Conservation (phyloP, 2,113 vertebrate species). For the Hypanus sabinus region DNA sequence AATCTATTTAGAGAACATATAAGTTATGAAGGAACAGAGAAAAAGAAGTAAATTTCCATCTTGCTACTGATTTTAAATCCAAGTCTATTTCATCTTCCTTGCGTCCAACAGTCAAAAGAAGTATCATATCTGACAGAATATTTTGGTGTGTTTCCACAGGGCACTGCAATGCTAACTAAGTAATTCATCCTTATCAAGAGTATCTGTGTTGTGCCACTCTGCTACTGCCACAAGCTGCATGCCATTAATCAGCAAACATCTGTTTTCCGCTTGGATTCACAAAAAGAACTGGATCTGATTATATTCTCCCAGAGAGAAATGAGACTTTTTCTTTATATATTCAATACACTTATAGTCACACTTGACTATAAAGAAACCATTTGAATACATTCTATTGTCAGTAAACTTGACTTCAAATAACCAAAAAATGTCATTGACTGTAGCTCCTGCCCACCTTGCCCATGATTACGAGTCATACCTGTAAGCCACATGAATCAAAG, state of each 20-base stretch:
- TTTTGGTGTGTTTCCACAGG: conserved; percentile 32
- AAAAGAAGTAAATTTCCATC: background rate
- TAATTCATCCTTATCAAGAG: conserved; percentile 36
- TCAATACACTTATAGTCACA: conserved; percentile 6
- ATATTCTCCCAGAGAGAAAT: conserved; percentile 20
- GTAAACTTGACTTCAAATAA: background rate
- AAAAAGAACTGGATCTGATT: conserved; percentile 36
- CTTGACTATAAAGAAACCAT: conserved; percentile 31
- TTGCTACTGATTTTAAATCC: conserved; percentile 32
- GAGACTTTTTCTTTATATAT: conserved; percentile 31
- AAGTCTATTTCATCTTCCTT: conserved; percentile 32
- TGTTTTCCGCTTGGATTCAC: conserved; percentile 35
- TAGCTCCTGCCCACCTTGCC: background rate
- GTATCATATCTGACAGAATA: conserved; percentile 32
- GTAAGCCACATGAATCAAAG: background rate
- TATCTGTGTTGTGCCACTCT: background rate
- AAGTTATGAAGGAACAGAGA: conserved; percentile 11
- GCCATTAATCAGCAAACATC: conserved; percentile 37
- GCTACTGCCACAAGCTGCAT: conserved; percentile 21
- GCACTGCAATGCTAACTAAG: conserved; percentile 35
- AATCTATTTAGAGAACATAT: conserved; percentile 3
- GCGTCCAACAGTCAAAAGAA: conserved; percentile 16
- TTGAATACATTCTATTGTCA: conserved; percentile 12
- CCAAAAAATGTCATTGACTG: background rate
- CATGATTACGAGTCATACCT: conserved; percentile 13